Conservation (phyloP, 2,797 vertebrate species). For the Myotis pilosus region DNA sequence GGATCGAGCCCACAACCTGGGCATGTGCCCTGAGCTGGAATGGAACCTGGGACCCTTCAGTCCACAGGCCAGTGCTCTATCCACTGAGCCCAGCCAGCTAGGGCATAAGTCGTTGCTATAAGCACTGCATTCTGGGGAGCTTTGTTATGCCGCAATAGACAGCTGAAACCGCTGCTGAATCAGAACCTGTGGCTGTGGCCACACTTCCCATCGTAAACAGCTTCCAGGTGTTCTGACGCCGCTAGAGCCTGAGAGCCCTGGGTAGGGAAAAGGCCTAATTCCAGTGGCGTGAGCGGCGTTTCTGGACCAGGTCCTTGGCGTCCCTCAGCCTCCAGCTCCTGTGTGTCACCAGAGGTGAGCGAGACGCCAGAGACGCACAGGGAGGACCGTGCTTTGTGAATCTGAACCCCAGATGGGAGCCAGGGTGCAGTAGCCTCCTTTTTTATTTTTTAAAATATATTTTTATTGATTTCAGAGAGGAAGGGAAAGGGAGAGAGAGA, state of each 20-base stretch:
- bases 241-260: neutral
- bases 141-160: neutral
- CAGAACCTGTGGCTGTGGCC: neutral
- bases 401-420: neutral
- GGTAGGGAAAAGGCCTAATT: neutral
- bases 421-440: neutral
- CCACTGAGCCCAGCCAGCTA: too few relatives aligned
- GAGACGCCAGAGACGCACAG: neutral
- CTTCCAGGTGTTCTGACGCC: neutral
- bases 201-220: neutral
- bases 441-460: too few relatives aligned
- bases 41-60: too few relatives aligned
- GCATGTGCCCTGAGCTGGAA: too few relatives aligned
- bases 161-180: neutral
- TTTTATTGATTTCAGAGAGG: too few relatives aligned
- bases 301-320: neutral
- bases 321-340: neutral
- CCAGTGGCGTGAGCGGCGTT: neutral
- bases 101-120: neutral
- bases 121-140: neutral
- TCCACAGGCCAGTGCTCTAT: too few relatives aligned
- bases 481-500: too few relatives aligned
- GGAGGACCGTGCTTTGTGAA: neutral
- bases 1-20: too few relatives aligned
- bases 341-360: neutral